phyloP scores from a whole-genome alignment of 1,140 invertebrate species.

The Branchinecta lindahli region DNA sequence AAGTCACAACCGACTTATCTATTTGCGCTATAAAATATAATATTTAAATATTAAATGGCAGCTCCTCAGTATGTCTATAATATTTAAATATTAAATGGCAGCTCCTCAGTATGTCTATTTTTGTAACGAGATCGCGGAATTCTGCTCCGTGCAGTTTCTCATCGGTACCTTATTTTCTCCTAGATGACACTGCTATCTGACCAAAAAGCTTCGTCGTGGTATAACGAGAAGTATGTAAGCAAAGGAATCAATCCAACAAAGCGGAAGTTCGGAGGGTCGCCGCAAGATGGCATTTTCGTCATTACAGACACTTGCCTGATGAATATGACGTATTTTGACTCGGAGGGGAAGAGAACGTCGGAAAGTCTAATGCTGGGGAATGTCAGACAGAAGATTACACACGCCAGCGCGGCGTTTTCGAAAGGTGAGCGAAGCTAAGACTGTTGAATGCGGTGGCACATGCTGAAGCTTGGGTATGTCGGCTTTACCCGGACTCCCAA shows the following conservation, averaged over 20 bases:
- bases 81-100: too few species aligned
- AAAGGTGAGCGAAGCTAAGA: not conserved
- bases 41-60: too few species aligned
- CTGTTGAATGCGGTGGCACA: too few species aligned
- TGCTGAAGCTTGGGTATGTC: too few species aligned
- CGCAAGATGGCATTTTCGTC: not conserved
- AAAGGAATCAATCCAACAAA: not conserved
- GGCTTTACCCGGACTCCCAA: too few species aligned
- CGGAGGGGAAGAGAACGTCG: not conserved
- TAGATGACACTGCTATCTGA: not conserved
- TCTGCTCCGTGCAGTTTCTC: too few species aligned
- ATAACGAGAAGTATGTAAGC: not conserved
- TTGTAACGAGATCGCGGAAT: too few species aligned
- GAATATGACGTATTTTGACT: not conserved
- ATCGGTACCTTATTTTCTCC: not conserved
- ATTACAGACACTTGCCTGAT: not conserved
- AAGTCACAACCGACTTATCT: too few species aligned
- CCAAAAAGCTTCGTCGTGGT: not conserved
- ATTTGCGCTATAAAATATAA: too few species aligned
- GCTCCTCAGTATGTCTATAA: too few species aligned
- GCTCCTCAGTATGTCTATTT: too few species aligned
- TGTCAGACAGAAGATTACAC: not conserved
- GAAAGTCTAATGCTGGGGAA: not conserved
- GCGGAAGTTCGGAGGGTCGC: not conserved
- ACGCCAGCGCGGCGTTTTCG: not conserved